A percentile compares a stretch with the other conserved stretches of the same genome.
Evolutionary conservation across 30 jellyfish, hydroid and myxozoan species (phyloP).

Genomic region (Pelagia noctiluca): DNA sequence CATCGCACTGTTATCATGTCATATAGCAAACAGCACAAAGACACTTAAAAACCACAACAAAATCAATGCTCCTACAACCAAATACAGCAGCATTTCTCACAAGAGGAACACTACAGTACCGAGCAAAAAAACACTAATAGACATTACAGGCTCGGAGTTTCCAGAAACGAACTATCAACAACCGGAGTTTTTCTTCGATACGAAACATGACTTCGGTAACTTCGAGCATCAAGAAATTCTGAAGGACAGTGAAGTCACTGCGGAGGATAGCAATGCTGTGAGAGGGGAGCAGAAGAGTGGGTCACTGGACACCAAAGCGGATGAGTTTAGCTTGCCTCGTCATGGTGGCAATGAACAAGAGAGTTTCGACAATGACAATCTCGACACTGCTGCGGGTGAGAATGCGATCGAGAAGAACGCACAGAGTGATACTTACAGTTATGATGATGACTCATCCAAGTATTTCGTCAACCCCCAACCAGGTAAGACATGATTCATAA

Average conservation of each 20-base stretch:
- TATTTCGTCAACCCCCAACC: slow-evolving; percentile 49
- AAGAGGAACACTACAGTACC: slow-evolving; percentile 9
- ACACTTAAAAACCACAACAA: too few relatives aligned
- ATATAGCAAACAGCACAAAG: too few relatives aligned
- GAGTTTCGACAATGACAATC: slow-evolving; percentile 49
- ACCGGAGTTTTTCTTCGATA: slow-evolving; percentile 74
- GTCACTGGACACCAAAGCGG: slow-evolving; percentile 16
- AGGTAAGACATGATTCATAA: too few relatives aligned
- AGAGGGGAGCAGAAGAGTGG: slow-evolving; percentile 50
- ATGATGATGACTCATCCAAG: slow-evolving; percentile 51
- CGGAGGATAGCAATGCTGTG: slow-evolving; percentile 15
- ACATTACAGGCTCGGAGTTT: slow-evolving; percentile 75
- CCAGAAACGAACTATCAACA: slow-evolving; percentile 68
- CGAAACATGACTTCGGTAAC: slow-evolving; percentile 63
- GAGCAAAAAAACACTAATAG: slow-evolving; percentile 63
- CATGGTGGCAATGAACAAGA: slow-evolving; percentile 41
- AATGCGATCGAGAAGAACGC: slow-evolving; percentile 51
- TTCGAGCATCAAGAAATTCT: slow-evolving; percentile 58
- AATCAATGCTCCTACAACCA: too few relatives aligned
- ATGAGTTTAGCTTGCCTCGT: slow-evolving; percentile 11
- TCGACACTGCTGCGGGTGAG: slow-evolving; percentile 53
- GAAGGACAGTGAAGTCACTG: slow-evolving; percentile 39
- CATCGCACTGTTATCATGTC: too few relatives aligned
- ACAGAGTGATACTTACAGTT: slow-evolving; percentile 39
- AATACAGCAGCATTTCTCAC: too few relatives aligned